These are phyloP conservation scores for Paracanthobrama guichenoti DNA, from an alignment of 2,113 vertebrate species.

Conservation along the genomic window DNA sequence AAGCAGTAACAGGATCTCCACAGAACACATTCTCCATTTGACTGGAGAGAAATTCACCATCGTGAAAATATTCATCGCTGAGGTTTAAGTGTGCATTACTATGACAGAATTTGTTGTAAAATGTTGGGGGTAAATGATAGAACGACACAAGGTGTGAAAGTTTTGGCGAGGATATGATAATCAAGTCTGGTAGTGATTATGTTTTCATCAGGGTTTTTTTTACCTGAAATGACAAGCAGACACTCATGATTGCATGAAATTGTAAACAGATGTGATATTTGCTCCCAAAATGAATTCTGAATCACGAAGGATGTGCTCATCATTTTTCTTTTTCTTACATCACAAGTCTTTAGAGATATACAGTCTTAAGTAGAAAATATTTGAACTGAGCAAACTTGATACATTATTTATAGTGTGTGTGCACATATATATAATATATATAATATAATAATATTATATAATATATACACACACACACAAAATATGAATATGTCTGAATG, in stretches of 20 bases:
- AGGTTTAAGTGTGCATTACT: conserved; percentile 8
- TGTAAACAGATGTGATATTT: conserved; percentile 49
- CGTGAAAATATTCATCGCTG: conserved; percentile 36
- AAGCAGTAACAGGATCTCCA: conserved; percentile 75
- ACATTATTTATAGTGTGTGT: too few relatives aligned
- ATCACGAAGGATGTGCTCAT: conserved; percentile 29
- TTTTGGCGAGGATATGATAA: conserved; percentile 43
- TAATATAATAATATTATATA: too few relatives aligned
- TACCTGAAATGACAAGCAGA: conserved; percentile 51
- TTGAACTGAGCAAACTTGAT: not conserved
- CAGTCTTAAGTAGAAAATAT: not conserved
- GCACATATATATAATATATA: too few relatives aligned
- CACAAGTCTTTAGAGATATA: not conserved
- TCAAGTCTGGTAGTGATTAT: conserved; percentile 52
- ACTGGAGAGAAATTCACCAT: conserved; percentile 56
- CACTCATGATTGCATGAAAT: conserved; percentile 44
- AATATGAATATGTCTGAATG: too few relatives aligned
- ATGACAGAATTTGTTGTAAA: not conserved
- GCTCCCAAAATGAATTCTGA: conserved; percentile 21
- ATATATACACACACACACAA: too few relatives aligned
- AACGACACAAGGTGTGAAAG: conserved; percentile 31
- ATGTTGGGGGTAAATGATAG: not conserved
- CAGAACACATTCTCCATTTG: conserved; percentile 70
- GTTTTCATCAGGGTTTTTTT: conserved; percentile 15
- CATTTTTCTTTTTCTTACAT: conserved; percentile 15